A percentile compares a stretch with the other conserved stretches of the same genome.
Evolutionary conservation across 2,888 invertebrate genomes (phyloP).

Genomic region (Cyrtodaria siliqua): DNA sequence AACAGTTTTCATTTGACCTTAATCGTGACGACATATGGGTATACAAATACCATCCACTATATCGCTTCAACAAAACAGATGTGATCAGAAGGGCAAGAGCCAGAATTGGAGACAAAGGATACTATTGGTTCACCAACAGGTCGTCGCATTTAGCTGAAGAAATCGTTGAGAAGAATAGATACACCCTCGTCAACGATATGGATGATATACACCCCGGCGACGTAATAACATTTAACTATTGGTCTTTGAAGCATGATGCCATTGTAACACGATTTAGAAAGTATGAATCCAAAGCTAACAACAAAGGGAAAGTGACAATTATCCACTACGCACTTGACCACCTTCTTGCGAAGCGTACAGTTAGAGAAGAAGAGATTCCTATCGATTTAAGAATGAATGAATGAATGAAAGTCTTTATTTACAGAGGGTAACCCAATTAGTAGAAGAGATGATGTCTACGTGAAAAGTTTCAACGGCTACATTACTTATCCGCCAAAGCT

Average conservation of each 20-base stretch:
- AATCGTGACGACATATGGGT: constrained; percentile 34
- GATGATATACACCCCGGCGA: constrained; percentile 29
- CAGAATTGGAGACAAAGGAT: constrained; percentile 20
- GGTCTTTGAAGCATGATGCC: constrained; percentile 31
- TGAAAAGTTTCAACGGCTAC: constrained; percentile 29
- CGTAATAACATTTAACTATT: constrained; percentile 30
- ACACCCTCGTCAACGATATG: constrained; percentile 2
- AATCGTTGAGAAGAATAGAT: constrained; percentile 21
- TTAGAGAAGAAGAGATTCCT: constrained; percentile 22
- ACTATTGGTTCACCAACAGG: constrained; percentile 11
- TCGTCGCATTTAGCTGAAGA: constrained; percentile 25
- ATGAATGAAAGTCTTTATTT: no score
- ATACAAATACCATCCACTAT: constrained; percentile 25
- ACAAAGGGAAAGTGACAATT: constrained; percentile 11
- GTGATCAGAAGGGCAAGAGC: constrained; percentile 27
- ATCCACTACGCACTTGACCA: constrained; percentile 33
- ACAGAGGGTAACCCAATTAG: no score
- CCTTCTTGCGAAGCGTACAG: constrained; percentile 16
- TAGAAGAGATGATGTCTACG: constrained; percentile 5
- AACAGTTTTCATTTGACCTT: constrained; percentile 30
- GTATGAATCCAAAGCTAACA: not conserved
- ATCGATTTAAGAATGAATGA: constrained; percentile 15
- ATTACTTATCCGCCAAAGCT: constrained; percentile 16
- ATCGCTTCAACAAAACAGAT: constrained; percentile 10
- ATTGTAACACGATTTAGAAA: constrained; percentile 15